Base-by-base conservation (phyloP, 2,888 invertebrate species). In the Eupithecia vulgata region DNA sequence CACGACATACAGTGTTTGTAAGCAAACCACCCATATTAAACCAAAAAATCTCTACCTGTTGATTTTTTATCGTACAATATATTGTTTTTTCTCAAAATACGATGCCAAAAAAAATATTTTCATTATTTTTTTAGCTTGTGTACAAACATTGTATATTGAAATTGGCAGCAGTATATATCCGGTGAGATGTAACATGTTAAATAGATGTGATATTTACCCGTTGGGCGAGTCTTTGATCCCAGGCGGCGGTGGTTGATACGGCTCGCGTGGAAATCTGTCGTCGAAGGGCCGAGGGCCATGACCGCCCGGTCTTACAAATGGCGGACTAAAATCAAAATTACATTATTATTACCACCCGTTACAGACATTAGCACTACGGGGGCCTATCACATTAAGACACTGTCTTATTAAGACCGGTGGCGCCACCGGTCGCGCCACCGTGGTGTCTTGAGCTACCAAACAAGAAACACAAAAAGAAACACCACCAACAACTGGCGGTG, bases 211-310 rank as follows among this genome's bases (percentile, higher is more conserved):
- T 64, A 37, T 37, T 67, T 97, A 94, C 94, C 93, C 90, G 76
- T 91, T 91, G 15, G 93, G 92, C 0, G 93, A 92, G 90, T 95
- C 87, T 93, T 95, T 95, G 79, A 96, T 92, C 67, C 95, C 95
- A 40, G 95, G 95, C 67, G 95, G 95, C 17, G 95, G 95, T 35
- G 95, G 95, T 82, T 95, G 95, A 81, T 86, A 93, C 5, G 91
- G 91, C 72, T 91, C 93, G 7, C 83, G 85, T 3, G 88, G 89
- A 79, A 84, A 93, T 30, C 88, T 90, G 0, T 88, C 88, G 73
- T 78, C 79, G 79, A 81, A 91, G 0, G 84, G 83, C 59, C 5
- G 78, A 6, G 10, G 13, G 5, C 74, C 72, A 13, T 66, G 80
- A 3, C 84, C 7, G 81, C 85, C 30, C 67, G 74, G 21, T 8